phyloP scores from a whole-genome alignment of 2,888 invertebrate species.

The Plagiodera versicolora region DNA sequence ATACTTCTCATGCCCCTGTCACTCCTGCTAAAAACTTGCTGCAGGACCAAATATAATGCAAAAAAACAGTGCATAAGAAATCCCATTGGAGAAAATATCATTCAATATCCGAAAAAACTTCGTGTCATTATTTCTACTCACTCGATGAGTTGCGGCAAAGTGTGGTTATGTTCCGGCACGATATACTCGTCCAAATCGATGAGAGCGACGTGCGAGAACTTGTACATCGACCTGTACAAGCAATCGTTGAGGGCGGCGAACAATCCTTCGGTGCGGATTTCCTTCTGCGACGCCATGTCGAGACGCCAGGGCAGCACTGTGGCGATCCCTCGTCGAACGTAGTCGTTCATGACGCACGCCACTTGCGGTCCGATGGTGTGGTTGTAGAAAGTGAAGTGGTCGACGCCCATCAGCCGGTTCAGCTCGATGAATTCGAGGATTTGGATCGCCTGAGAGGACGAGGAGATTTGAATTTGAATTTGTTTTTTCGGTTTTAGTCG shows the following conservation, averaged over 20 bases:
- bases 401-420: conserved; percentile 79
- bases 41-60: no score
- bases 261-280: conserved; percentile 89
- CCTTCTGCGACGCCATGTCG: conserved; percentile 83
- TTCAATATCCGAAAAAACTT: no score
- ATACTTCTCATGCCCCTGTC: no score
- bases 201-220: conserved; percentile 78
- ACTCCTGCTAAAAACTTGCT: no score
- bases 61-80: no score
- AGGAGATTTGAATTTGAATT: background rate
- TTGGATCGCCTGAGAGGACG: conserved; percentile 58
- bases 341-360: conserved; percentile 63
- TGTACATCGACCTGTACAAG: conserved; percentile 86
- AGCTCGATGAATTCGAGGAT: conserved; percentile 88
- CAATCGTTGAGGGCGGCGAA: conserved; percentile 94
- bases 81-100: no score
- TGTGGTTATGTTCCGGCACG: conserved; percentile 77
- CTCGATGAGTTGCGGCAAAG: conserved; percentile 72
- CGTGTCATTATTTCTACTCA: no score
- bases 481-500: no score
- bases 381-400: conserved; percentile 90
- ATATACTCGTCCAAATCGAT: conserved; percentile 90
- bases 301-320: conserved; percentile 82
- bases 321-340: conserved; percentile 62
- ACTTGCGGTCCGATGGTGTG: conserved; percentile 81